phyloP scores from a whole-genome alignment of 2,888 invertebrate species.

The Choreutis nemorana region DNA sequence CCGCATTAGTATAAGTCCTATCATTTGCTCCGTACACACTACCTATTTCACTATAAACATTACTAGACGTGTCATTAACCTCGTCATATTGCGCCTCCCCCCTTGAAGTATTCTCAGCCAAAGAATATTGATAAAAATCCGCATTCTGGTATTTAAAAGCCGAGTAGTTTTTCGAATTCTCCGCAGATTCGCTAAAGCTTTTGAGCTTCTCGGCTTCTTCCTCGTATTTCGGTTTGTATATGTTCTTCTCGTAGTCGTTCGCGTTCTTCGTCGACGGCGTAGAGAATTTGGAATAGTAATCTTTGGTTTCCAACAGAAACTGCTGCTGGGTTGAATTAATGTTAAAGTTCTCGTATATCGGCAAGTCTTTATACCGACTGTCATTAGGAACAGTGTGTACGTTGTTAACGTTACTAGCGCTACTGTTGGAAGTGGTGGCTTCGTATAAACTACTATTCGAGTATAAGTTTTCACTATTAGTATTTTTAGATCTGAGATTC shows the following conservation, averaged over 20 bases:
- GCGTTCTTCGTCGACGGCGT: slow-evolving; percentile 26
- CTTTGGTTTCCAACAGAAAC: slow-evolving; percentile 47
- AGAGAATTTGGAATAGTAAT: slow-evolving; percentile 51
- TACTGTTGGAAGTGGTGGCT: slow-evolving; percentile 15
- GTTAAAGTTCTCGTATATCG: slow-evolving; percentile 42
- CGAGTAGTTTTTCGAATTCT: slow-evolving; percentile 54
- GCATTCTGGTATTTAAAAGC: slow-evolving; percentile 48
- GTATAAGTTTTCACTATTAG: slow-evolving; percentile 38
- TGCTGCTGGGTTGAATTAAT: slow-evolving; percentile 38
- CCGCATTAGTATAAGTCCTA: slow-evolving; percentile 25
- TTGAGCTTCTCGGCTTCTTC: slow-evolving; percentile 41
- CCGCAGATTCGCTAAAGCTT: slow-evolving; percentile 43
- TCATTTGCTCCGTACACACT: background rate
- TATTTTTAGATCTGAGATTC: slow-evolving; percentile 52
- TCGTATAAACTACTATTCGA: slow-evolving; percentile 25
- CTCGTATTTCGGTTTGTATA: slow-evolving; percentile 46
- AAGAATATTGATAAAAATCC: slow-evolving; percentile 28
- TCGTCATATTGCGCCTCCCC: slow-evolving; percentile 35
- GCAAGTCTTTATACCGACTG: slow-evolving; percentile 33
- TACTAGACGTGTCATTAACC: slow-evolving; percentile 41
- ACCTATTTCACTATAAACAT: slow-evolving; percentile 47
- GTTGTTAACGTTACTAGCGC: slow-evolving; percentile 10
- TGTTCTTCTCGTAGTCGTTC: slow-evolving; percentile 51
- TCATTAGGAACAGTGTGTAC: slow-evolving; percentile 13
- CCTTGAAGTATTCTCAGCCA: slow-evolving; percentile 9